phyloP scores from a whole-genome alignment of 1,140 invertebrate species.

The Helicorthomorpha holstii region DNA sequence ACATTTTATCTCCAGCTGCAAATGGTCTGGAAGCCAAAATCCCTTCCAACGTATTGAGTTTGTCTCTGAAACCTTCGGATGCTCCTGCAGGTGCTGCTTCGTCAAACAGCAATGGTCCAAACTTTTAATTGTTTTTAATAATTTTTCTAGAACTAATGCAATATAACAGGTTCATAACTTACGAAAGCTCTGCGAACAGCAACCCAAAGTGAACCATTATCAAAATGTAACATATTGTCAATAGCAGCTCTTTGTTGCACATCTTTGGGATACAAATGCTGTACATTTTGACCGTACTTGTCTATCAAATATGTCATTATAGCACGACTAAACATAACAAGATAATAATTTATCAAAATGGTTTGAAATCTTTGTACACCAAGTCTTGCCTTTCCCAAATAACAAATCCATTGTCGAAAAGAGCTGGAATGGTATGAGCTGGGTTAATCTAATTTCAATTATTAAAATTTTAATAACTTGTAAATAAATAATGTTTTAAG shows the following conservation, averaged over 20 bases:
- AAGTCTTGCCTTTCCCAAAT: constrained; percentile 11
- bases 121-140: too few relatives aligned
- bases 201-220: constrained; percentile 43
- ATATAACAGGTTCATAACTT: too few relatives aligned
- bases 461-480: neutral
- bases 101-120: too few relatives aligned
- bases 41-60: neutral
- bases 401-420: constrained; percentile 16
- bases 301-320: constrained; percentile 50
- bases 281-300: constrained; percentile 48
- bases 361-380: neutral
- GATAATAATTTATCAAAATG: neutral
- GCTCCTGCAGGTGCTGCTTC: too few relatives aligned
- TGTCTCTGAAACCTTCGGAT: neutral
- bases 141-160: too few relatives aligned
- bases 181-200: constrained; percentile 44
- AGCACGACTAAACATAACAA: constrained; percentile 32
- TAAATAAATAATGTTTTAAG: neutral
- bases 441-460: constrained; percentile 14
- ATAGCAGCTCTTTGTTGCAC: constrained; percentile 45
- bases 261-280: constrained; percentile 49
- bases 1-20: neutral
- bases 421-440: constrained; percentile 14
- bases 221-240: constrained; percentile 55
- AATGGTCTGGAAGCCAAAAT: neutral